Evolutionary conservation across 2,797 vertebrate genomes (phyloP).

Genomic region (Mustela erminea): DNA sequence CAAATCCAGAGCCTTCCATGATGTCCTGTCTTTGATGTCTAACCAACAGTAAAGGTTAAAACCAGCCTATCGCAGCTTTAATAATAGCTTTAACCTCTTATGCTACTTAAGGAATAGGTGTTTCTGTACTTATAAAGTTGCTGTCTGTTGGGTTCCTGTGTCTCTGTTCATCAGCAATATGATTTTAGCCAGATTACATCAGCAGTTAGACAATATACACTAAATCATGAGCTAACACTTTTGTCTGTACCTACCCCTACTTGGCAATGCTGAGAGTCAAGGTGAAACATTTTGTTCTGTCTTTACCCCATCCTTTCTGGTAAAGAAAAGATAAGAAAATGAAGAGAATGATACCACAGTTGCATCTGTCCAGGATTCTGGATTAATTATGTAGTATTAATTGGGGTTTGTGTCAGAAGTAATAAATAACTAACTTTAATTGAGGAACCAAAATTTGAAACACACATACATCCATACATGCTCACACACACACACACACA

Average conservation of each 20-base stretch:
- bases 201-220: background rate
- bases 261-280: background rate
- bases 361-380: background rate
- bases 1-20: background rate
- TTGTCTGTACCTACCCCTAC: background rate
- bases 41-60: slow-evolving; percentile 7
- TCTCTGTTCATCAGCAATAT: background rate
- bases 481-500: background rate
- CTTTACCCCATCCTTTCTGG: background rate
- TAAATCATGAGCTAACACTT: background rate
- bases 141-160: background rate
- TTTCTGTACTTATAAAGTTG: background rate
- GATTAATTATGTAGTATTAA: background rate
- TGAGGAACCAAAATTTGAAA: background rate
- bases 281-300: background rate
- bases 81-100: background rate
- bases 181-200: slow-evolving; percentile 5
- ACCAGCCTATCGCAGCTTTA: background rate
- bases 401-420: background rate
- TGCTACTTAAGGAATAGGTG: background rate
- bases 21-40: slow-evolving; percentile 35
- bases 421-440: background rate
- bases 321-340: slow-evolving; percentile 9
- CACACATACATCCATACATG: too few species aligned
- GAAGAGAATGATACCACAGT: background rate